Evolutionary conservation across 2,888 invertebrate genomes (phyloP).

Genomic region (Amorpha juglandis): DNA sequence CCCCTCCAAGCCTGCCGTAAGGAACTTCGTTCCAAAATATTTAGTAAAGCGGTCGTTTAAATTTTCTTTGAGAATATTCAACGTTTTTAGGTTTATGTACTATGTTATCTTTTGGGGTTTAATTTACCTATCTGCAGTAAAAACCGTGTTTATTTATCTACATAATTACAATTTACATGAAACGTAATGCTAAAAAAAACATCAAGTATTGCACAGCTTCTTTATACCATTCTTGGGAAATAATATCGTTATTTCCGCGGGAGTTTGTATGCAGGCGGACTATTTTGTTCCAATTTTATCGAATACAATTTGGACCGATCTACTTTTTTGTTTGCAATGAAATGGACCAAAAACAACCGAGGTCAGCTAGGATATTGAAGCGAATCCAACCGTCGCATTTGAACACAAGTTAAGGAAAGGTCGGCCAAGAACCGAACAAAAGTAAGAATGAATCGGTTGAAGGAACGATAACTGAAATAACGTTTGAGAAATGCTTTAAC

Average conservation of each 20-base stretch:
- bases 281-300: neutral
- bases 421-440: conserved; percentile 32
- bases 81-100: too few species aligned
- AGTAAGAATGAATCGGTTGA: conserved; percentile 15
- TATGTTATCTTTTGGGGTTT: too few species aligned
- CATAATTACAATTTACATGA: too few species aligned
- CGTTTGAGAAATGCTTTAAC: conserved; percentile 1
- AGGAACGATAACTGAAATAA: conserved; percentile 1
- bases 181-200: neutral
- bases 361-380: conserved; percentile 30
- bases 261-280: neutral
- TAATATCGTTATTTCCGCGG: neutral
- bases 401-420: conserved; percentile 37
- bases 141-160: neutral
- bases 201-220: neutral
- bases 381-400: conserved; percentile 34
- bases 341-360: conserved; percentile 27
- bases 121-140: neutral
- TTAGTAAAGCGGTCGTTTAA: too few species aligned
- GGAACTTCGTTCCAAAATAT: too few species aligned
- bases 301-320: conserved; percentile 5
- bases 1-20: too few species aligned
- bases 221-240: neutral
- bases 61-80: too few species aligned
- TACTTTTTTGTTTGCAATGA: conserved; percentile 21